Percentiles rank a stretch among this genome's conserved stretches.
Evolutionary conservation across 2,888 invertebrate genomes (phyloP).

Genomic region (Leptinotarsa rubiginosa): DNA sequence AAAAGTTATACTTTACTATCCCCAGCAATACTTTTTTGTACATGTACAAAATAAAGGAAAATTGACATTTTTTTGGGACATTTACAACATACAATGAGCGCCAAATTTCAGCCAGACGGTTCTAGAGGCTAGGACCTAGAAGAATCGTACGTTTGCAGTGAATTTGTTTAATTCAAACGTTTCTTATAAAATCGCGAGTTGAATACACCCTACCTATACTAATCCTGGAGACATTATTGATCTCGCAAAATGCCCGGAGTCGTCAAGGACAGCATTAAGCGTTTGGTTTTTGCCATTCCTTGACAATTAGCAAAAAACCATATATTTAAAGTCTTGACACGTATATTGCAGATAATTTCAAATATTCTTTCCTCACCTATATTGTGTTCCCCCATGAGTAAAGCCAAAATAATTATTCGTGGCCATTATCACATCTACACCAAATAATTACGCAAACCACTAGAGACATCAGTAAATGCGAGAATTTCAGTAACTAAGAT

Average conservation of each 20-base stretch:
- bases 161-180: too few relatives aligned
- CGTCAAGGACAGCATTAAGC: background rate
- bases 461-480: background rate
- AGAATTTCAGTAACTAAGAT: background rate
- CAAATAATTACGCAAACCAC: constrained; percentile 41
- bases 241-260: constrained; percentile 10
- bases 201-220: background rate
- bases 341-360: constrained; percentile 19
- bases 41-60: background rate
- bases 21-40: too few relatives aligned
- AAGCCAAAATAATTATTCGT: constrained; percentile 96
- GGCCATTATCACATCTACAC: constrained; percentile 71
- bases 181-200: too few relatives aligned
- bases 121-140: too few relatives aligned
- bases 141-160: too few relatives aligned
- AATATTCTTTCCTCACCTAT: constrained; percentile 75
- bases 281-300: background rate
- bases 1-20: too few relatives aligned
- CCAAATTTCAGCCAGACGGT: background rate
- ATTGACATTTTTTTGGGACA: background rate
- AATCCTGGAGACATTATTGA: constrained; percentile 1
- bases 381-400: constrained; percentile 93
- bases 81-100: background rate
- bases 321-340: background rate
- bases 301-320: background rate